Conservation (phyloP, 2,113 vertebrate genomes). For the Pterocles gutturalis region DNA sequence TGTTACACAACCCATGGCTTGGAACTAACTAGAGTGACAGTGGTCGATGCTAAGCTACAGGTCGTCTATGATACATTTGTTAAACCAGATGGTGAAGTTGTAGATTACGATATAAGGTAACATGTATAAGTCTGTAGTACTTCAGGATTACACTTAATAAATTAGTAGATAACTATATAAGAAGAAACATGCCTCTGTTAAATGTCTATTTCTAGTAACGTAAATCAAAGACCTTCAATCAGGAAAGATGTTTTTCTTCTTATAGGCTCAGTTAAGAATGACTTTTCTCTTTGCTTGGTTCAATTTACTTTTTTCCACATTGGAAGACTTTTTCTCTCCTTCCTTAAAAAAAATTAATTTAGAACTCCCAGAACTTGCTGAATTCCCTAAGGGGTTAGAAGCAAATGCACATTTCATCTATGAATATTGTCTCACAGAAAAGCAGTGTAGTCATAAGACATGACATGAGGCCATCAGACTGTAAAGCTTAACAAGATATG, state of each 20-base stretch:
- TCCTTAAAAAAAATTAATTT: neutral
- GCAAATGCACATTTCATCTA: neutral
- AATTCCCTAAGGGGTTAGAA: neutral
- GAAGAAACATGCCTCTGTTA: neutral
- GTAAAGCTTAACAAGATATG: neutral
- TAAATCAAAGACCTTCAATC: neutral
- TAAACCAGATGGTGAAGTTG: conserved; percentile 79
- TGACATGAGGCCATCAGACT: neutral
- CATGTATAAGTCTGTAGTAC: neutral
- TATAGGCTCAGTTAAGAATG: neutral
- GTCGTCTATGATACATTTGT: conserved; percentile 83
- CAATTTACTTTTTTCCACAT: neutral
- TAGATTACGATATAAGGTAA: conserved; percentile 86
- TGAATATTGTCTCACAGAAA: neutral
- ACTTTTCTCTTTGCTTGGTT: neutral
- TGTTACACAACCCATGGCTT: conserved; percentile 83
- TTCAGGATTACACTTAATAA: neutral
- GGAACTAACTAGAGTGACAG: conserved; percentile 81
- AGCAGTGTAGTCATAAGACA: neutral
- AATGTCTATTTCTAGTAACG: neutral
- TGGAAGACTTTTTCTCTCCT: neutral
- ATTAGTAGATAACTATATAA: neutral
- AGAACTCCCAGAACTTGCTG: neutral
- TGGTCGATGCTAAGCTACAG: conserved; percentile 78
- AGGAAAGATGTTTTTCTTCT: neutral